Evolutionary conservation across 2,113 vertebrate species (phyloP).

Genomic region (Indri indri): DNA sequence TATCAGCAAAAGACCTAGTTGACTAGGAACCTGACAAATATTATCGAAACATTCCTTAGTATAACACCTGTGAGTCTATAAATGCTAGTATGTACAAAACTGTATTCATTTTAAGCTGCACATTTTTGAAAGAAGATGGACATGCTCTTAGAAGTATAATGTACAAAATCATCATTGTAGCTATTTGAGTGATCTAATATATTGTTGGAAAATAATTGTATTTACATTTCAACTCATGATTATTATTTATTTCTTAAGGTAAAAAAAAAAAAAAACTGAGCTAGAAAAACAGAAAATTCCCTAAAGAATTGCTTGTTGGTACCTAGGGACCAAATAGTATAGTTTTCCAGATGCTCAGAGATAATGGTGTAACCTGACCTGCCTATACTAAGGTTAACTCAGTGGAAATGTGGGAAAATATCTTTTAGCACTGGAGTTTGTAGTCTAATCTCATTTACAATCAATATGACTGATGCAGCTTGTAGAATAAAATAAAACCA

Average conservation of each 20-base stretch:
- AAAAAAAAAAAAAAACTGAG: conserved; percentile 20
- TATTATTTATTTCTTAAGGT: conserved; percentile 54
- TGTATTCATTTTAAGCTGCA: not conserved
- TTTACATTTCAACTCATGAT: conserved; percentile 40
- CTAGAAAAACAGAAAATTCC: conserved; percentile 58
- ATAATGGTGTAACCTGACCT: conserved; percentile 70
- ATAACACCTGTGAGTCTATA: not conserved
- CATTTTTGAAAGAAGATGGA: not conserved
- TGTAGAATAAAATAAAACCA: not conserved
- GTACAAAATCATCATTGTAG: not conserved
- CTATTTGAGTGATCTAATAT: not conserved
- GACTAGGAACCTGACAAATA: not conserved
- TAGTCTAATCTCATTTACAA: not conserved
- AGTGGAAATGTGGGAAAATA: conserved; percentile 62
- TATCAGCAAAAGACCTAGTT: not conserved
- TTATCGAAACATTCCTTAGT: not conserved
- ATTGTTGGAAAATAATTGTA: not conserved
- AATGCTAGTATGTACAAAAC: not conserved
- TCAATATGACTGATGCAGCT: not conserved
- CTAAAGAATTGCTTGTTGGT: conserved; percentile 48
- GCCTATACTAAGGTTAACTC: not conserved
- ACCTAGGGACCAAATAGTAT: conserved; percentile 28
- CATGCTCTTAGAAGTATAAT: not conserved
- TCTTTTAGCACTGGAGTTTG: not conserved
- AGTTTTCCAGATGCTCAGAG: conserved; percentile 75